A percentile compares a stretch with the other conserved stretches of the same genome.
These are phyloP conservation scores for Ophion slaviceki DNA, from an alignment of 2,888 invertebrate genomes.

Conservation along the genomic window DNA sequence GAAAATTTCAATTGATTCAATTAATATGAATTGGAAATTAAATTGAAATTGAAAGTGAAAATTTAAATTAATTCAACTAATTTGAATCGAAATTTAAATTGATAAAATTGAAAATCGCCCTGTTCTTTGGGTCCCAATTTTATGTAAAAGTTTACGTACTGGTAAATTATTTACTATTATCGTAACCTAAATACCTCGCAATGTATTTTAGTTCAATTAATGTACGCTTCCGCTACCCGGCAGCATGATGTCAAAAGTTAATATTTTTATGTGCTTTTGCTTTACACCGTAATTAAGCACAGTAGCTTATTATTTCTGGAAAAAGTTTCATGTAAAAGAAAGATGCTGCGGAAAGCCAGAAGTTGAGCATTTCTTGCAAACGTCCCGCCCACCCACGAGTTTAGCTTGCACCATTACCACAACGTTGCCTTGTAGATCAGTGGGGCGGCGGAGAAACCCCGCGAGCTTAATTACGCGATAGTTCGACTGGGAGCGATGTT, in stretches of 20 bases:
- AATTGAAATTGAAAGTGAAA: too few relatives aligned
- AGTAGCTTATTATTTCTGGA: slow-evolving; percentile 18
- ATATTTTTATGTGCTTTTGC: slow-evolving; percentile 5
- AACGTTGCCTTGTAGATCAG: slow-evolving; percentile 38
- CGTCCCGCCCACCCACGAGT: neutral
- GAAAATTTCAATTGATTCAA: too few relatives aligned
- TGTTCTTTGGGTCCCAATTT: too few relatives aligned
- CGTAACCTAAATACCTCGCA: too few relatives aligned
- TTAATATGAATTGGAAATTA: too few relatives aligned
- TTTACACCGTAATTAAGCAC: slow-evolving; percentile 35
- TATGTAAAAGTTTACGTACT: too few relatives aligned
- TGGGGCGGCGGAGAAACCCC: slow-evolving; percentile 32
- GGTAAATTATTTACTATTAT: too few relatives aligned
- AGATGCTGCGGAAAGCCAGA: slow-evolving; percentile 27
- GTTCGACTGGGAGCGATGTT: slow-evolving; percentile 30
- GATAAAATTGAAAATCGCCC: too few relatives aligned
- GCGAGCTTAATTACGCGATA: slow-evolving; percentile 58
- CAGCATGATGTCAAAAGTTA: neutral
- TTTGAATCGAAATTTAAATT: too few relatives aligned
- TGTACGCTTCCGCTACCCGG: neutral
- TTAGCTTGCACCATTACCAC: slow-evolving; percentile 9
- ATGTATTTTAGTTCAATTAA: neutral
- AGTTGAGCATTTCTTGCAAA: slow-evolving; percentile 34
- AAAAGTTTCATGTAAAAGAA: slow-evolving; percentile 32
- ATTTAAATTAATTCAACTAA: too few relatives aligned